These are phyloP conservation scores for Macrosoma leucophasiata DNA, from an alignment of 2,888 invertebrate species.

Conservation along the genomic window DNA sequence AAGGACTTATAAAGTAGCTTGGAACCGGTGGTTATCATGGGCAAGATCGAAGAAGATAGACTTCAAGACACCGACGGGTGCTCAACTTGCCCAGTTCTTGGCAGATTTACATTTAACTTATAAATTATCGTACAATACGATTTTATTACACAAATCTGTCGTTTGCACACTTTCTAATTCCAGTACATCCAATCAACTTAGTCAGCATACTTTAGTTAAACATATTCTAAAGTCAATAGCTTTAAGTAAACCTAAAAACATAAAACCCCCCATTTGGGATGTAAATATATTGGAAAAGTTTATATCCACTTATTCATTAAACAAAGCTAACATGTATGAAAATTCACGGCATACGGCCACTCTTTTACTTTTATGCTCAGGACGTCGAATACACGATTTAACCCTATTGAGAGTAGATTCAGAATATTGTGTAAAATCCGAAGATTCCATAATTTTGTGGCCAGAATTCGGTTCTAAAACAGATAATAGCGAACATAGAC, in stretches of 20 bases:
- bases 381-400: too few relatives aligned
- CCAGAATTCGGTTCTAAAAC: too few relatives aligned
- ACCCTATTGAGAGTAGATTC: too few relatives aligned
- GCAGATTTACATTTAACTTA: constrained; percentile 12
- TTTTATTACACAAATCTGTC: constrained; percentile 18
- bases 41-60: constrained; percentile 10
- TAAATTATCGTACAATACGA: constrained; percentile 17
- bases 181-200: constrained; percentile 5
- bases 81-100: constrained; percentile 16
- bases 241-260: neutral
- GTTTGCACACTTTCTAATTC: constrained; percentile 17
- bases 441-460: too few relatives aligned
- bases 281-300: neutral
- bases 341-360: too few relatives aligned
- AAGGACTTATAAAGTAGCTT: constrained; percentile 23
- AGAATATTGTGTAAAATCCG: too few relatives aligned
- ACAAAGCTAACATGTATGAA: too few relatives aligned
- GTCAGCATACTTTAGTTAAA: constrained; percentile 14
- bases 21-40: constrained; percentile 27
- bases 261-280: constrained; percentile 3
- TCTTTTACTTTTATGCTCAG: too few relatives aligned
- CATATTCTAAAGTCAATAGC: constrained; percentile 2
- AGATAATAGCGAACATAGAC: too few relatives aligned
- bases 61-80: constrained; percentile 7
- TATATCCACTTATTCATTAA: too few relatives aligned